Evolutionary conservation across 2,113 vertebrate species (phyloP).

Genomic region (Eudyptes chrysolophus): DNA sequence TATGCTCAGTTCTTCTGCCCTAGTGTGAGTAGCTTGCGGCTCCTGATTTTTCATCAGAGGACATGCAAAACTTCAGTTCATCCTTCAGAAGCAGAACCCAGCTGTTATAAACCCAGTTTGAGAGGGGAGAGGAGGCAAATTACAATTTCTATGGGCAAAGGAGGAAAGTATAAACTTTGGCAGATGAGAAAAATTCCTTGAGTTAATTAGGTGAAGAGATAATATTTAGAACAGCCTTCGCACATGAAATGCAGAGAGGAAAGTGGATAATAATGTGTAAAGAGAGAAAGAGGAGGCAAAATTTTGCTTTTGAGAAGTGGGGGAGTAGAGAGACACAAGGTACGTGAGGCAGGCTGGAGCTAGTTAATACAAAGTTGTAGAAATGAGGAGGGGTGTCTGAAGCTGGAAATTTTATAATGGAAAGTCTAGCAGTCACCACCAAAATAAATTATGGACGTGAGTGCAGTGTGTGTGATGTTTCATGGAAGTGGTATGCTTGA

Average conservation of each 20-base stretch:
- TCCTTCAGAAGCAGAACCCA: neutral
- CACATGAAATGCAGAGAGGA: neutral
- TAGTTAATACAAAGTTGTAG: neutral
- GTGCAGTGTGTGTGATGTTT: neutral
- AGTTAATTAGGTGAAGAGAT: neutral
- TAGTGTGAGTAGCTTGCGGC: neutral
- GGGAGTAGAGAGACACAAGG: neutral
- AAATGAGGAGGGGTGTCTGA: neutral
- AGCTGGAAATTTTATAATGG: constrained; percentile 3
- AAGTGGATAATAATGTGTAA: neutral
- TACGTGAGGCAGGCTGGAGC: neutral
- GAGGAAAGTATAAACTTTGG: neutral
- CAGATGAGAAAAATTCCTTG: neutral
- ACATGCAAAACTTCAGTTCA: neutral
- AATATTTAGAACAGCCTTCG: neutral
- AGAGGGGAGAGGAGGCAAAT: neutral
- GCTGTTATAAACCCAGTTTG: neutral
- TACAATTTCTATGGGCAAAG: neutral
- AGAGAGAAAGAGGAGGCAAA: neutral
- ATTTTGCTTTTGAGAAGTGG: neutral
- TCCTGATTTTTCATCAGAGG: neutral
- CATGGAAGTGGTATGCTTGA: neutral
- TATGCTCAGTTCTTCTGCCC: neutral
- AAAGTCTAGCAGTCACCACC: neutral
- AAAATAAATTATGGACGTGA: neutral